Evolutionary conservation across 2,113 vertebrate species (phyloP).

Genomic region (Sebastes schlegelii): DNA sequence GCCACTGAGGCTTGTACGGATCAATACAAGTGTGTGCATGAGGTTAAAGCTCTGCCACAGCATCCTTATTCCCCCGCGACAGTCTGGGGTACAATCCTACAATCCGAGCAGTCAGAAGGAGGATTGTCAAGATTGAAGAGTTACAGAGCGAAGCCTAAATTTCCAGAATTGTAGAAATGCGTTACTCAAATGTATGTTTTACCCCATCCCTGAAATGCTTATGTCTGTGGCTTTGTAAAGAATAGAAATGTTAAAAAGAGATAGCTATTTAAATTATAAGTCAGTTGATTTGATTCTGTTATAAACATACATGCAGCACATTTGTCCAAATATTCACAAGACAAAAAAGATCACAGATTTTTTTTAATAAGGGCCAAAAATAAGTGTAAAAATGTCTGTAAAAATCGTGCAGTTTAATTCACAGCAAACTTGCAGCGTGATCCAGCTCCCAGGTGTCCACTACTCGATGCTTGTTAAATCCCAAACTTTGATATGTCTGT

Average conservation of each 20-base stretch:
- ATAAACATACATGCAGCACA: not conserved
- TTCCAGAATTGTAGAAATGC: not conserved
- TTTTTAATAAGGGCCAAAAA: not conserved
- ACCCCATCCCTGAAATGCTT: not conserved
- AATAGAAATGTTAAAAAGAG: not conserved
- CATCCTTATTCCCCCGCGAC: constrained; percentile 54
- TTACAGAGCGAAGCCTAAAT: constrained; percentile 21
- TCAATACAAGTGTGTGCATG: constrained; percentile 70
- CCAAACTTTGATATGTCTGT: too few species aligned
- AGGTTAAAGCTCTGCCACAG: constrained; percentile 75
- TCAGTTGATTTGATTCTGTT: not conserved
- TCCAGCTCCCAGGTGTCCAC: not conserved
- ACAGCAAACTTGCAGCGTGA: not conserved
- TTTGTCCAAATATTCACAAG: not conserved
- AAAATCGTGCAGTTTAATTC: not conserved
- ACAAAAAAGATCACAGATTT: not conserved
- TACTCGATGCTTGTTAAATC: not conserved
- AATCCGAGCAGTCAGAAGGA: constrained; percentile 15
- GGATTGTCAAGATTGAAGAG: constrained; percentile 30
- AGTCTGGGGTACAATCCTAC: constrained; percentile 32
- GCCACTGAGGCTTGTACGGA: constrained; percentile 72
- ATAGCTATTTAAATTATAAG: not conserved
- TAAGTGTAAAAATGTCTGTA: not conserved
- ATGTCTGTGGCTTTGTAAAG: not conserved
- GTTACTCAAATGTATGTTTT: not conserved